phyloP scores from a whole-genome alignment of 1,140 invertebrate genomes.

The Lepidostoma basale region DNA sequence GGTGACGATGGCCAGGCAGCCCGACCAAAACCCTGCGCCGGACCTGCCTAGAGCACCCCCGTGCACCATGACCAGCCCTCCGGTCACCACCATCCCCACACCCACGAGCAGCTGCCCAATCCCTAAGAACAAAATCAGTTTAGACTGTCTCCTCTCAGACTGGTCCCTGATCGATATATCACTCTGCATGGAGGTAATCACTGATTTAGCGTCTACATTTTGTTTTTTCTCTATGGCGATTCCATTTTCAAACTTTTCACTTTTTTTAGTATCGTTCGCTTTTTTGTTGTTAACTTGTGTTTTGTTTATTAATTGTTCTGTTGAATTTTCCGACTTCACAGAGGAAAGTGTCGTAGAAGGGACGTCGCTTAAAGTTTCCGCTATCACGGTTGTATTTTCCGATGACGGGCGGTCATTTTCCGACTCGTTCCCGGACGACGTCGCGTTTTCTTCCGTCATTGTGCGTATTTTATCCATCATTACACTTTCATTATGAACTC shows the following conservation, averaged over 20 bases:
- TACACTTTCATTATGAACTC: neutral
- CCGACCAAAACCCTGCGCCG: slow-evolving; percentile 67
- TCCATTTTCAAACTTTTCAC: slow-evolving; percentile 35
- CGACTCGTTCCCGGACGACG: slow-evolving; percentile 43
- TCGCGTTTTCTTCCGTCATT: slow-evolving; percentile 41
- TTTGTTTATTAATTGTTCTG: slow-evolving; percentile 63
- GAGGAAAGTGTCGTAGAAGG: slow-evolving; percentile 56
- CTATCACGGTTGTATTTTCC: slow-evolving; percentile 49
- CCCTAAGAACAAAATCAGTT: slow-evolving; percentile 60
- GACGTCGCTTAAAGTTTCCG: slow-evolving; percentile 49
- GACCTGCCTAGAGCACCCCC: slow-evolving; percentile 63
- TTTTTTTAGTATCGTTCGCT: slow-evolving; percentile 48
- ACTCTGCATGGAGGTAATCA: slow-evolving; percentile 51
- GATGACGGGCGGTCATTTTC: slow-evolving; percentile 40
- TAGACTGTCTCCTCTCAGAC: slow-evolving; percentile 46
- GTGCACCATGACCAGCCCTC: slow-evolving; percentile 63
- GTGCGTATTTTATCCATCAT: slow-evolving; percentile 24
- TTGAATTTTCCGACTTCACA: slow-evolving; percentile 59
- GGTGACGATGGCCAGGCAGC: slow-evolving; percentile 62
- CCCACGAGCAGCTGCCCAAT: slow-evolving; percentile 63
- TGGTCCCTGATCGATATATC: slow-evolving; percentile 42
- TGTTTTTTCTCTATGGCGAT: slow-evolving; percentile 39
- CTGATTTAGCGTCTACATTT: slow-evolving; percentile 49
- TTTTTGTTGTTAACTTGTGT: slow-evolving; percentile 58
- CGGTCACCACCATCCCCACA: slow-evolving; percentile 63